Base-by-base conservation (phyloP, 2,888 invertebrate genomes). In the Corythucha ciliata region DNA sequence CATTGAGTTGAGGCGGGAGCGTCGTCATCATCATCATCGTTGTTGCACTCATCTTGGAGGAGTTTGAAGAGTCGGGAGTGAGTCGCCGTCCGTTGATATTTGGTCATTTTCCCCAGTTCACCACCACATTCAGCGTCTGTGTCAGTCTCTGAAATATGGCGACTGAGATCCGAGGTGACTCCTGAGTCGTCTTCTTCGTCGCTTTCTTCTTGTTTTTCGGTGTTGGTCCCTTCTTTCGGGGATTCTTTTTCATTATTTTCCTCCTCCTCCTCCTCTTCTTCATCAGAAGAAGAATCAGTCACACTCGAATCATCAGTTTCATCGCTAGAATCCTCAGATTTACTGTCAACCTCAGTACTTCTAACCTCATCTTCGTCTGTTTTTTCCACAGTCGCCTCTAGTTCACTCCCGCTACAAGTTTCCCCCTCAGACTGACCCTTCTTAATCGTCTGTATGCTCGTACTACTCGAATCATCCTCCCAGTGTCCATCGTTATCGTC, bases 51-150 rank as follows among this genome's bases (percentile, higher is more conserved):
- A 41, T 78, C 77, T 64, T 78, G 80, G 20, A 83, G 66, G 12
- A 83, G 66, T 61, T 77, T 77, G 61, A 80, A 81, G 18, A 83
- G 68, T 57, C 83, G 72, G 36, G 81, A 82, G 67, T 83, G 83
- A 32, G 83, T 83, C 29, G 80, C 77, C 3, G 81, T 81, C 46
- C 83, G 70, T 64, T 81, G 78, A 63, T 80, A 83, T 52, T 74
- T 72, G 10, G 72, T 74, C 63, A 74, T 70, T 60, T 76, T 78
- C 29, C 70, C 72, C 20, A 74, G 63, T 57, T 78, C 76, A 2
- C 73, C 72, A 59, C 76, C 77, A 56, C 72, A 72, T 54, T 81
- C 81, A 0, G 75, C 72, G 61, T 80, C 79, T 0, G 75, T 76
- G 57, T 80, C 79, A 2, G 73, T 75, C 61, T 80, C 80, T 1